phyloP scores from a whole-genome alignment of 2,888 invertebrate species.

The Drosophila borealis region DNA sequence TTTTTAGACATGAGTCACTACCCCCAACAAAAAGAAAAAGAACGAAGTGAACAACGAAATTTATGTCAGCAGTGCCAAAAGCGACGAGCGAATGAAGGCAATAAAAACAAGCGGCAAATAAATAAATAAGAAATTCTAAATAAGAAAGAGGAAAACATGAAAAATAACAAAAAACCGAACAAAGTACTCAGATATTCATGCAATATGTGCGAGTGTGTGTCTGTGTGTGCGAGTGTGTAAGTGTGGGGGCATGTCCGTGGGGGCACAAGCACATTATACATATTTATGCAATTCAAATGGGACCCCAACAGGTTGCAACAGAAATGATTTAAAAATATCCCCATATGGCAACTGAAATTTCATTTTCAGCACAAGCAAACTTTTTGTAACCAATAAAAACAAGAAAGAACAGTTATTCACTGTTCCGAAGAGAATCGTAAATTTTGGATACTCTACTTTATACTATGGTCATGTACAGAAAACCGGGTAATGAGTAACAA shows the following conservation, averaged over 20 bases:
- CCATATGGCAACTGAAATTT: neutral
- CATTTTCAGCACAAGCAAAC: neutral
- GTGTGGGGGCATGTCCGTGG: neutral
- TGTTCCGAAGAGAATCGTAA: no score
- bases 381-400: neutral
- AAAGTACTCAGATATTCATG: neutral
- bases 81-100: conserved; percentile 57
- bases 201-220: no score
- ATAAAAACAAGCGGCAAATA: conserved; percentile 72
- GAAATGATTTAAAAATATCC: conserved; percentile 19
- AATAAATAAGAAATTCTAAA: conserved; percentile 68
- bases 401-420: no score
- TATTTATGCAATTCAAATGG: conserved; percentile 34
- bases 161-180: conserved; percentile 28
- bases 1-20: conserved; percentile 70
- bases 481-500: no score
- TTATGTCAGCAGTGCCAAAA: conserved; percentile 81
- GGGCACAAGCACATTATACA: conserved; percentile 14
- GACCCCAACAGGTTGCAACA: conserved; percentile 51
- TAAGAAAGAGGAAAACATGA: conserved; percentile 41
- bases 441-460: no score
- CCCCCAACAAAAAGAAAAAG: conserved; percentile 35
- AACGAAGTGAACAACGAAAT: conserved; percentile 62
- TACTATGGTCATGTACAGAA: no score
- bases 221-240: neutral